These are phyloP conservation scores for Stictocephala bisonia DNA, from an alignment of 2,888 invertebrate species.

Conservation along the genomic window DNA sequence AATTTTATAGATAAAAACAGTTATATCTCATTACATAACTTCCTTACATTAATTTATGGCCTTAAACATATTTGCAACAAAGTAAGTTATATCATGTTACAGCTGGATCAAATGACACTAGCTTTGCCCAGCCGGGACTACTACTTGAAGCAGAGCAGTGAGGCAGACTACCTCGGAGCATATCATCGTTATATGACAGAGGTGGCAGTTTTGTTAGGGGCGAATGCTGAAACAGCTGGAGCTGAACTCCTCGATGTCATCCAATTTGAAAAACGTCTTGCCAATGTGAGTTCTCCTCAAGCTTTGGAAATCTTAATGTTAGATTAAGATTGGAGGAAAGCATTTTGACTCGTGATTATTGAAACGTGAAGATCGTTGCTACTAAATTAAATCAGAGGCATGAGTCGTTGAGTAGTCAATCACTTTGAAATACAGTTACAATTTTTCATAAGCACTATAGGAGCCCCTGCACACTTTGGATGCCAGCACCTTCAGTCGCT, in stretches of 20 bases:
- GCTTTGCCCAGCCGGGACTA: slow-evolving; percentile 88
- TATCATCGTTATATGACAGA: slow-evolving; percentile 87
- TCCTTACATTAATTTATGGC: too few species aligned
- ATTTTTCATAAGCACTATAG: too few species aligned
- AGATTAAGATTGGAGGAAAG: not conserved
- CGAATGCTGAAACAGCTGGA: slow-evolving; percentile 73
- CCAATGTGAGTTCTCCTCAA: slow-evolving; percentile 73
- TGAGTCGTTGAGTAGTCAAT: too few species aligned
- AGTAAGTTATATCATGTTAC: slow-evolving; percentile 59
- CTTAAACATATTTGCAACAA: too few species aligned
- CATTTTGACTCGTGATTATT: too few species aligned
- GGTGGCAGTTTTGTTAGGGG: slow-evolving; percentile 81
- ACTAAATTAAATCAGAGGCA: too few species aligned
- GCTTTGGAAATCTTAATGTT: not conserved
- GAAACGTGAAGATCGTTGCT: too few species aligned
- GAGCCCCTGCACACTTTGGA: too few species aligned
- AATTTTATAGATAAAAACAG: too few species aligned
- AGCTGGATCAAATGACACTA: slow-evolving; percentile 81
- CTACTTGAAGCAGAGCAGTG: slow-evolving; percentile 80
- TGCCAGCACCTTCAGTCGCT: too few species aligned
- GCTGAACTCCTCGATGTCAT: slow-evolving; percentile 79
- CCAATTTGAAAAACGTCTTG: slow-evolving; percentile 80
- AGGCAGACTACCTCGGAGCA: slow-evolving; percentile 76
- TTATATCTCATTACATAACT: too few species aligned
- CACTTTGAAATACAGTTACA: too few species aligned